Base-by-base conservation (phyloP, 2,797 vertebrate species). In the Gambelia wislizenii region DNA sequence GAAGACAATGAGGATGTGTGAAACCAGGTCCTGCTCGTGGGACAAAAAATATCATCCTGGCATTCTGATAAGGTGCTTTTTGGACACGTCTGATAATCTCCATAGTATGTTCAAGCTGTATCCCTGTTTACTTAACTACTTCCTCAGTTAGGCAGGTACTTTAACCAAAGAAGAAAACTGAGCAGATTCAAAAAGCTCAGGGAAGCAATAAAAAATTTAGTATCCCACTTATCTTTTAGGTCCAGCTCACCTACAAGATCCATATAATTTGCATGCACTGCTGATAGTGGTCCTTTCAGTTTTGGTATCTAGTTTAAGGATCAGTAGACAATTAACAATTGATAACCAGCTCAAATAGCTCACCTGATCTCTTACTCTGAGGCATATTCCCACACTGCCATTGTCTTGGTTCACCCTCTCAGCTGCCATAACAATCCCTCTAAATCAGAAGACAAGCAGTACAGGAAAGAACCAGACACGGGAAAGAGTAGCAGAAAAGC, bases 311-410 rank as follows among this genome's bases (percentile, higher is more conserved):
- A 97, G 97, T 98, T 98, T 97, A 97, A 97, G 97, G 98, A 97
- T 98, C 98, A 95, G 96, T 97, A 97, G 97, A 96, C 97, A 97
- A 98, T 99, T 98, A 99, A 98, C 95, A 98, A 99, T 99, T 98
- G 95, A 99, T 99, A 97, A 93, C 89, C 94, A 96, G 98, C 97
- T 99, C 98, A 97, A 96, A 97, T 99, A 96, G 96, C 98, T 96
- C 96, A 97, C 96, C 96, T 97, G 98, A 98, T 98, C 97, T 95
- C 92, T 89, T 91, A 93, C 85, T 92, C 92, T 79, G 84, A 92
- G 78, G 86, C 72, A 87, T 16, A 4, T 93, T 96, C 90, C 94
- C 90, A 92, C 93, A 87, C 91, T 92, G 87, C 84, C 91, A 72
- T 39, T 90, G 88, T 93, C 88, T 94, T 88, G 78, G 89, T 90